Base-by-base conservation (phyloP, 2,113 vertebrate species). In the Sprattus sprattus region DNA sequence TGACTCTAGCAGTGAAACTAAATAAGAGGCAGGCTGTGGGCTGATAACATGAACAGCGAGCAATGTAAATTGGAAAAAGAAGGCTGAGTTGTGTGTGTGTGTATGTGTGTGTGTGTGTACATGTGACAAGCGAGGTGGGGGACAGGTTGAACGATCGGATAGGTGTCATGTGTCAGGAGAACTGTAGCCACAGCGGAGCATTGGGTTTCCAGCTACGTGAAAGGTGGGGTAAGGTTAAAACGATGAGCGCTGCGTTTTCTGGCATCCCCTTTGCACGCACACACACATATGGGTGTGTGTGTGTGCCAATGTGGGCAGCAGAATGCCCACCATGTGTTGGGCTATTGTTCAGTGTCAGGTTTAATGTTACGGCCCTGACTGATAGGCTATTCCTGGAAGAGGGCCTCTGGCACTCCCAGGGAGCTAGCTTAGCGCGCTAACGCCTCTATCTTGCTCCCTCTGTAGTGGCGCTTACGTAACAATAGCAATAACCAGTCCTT, bases 311-410 rank as follows among this genome's bases (percentile, higher is more conserved):
- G 93, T 87, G 89, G 83, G 88, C 49, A 81, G 64, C 50, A 1
- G 86, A 86, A 85, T 92, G 88, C 90, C 92, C 93, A 92, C 95
- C 57, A 89, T 90, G 92, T 95, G 92, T 90, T 84, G 85, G 89
- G 93, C 94, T 95, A 96, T 95, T 96, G 94, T 96, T 94, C 90
- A 91, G 88, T 91, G 93, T 90, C 90, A 89, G 93, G 94, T 93
- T 92, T 97, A 92, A 87, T 88, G 89, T 97, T 97, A 95, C 94
- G 89, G 92, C 94, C 92, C 90, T 93, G 94, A 95, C 91, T 92
- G 93, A 96, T 91, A 92, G 93, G 81, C 93, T 94, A 93, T 95
- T 96, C 93, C 94, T 85, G 88, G 89, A 91, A 82, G 86, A 92
- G 88, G 84, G 86, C 88, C 87, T 92, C 89, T 93, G 87, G 92